phyloP scores from a whole-genome alignment of 37 sponge, comb jelly and placozoan genomes.

The Amphimedon queenslandica region DNA sequence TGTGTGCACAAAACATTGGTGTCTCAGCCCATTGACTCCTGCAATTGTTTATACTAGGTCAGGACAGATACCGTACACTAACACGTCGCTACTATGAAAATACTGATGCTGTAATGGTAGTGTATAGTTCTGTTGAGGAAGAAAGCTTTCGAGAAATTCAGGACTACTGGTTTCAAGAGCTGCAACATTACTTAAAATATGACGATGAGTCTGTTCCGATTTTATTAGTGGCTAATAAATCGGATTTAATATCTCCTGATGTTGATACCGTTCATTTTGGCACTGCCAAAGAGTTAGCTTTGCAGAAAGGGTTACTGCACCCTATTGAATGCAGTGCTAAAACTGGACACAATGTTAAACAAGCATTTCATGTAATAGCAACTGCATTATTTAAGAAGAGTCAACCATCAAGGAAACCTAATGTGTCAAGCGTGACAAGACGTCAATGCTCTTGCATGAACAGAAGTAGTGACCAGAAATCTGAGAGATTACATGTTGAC shows the following conservation, averaged over 20 bases:
- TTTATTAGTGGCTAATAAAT: conserved; percentile 57
- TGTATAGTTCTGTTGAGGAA: conserved; percentile 18
- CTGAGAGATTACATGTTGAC: too few relatives aligned
- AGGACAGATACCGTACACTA: conserved; percentile 55
- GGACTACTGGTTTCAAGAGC: conserved; percentile 46
- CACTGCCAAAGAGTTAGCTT: conserved; percentile 20
- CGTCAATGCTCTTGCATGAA: too few relatives aligned
- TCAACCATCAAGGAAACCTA: conserved; percentile 7
- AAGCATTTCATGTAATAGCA: conserved; percentile 21
- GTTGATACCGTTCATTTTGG: neutral
- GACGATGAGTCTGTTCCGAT: conserved; percentile 38
- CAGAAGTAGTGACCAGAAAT: too few relatives aligned
- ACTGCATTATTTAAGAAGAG: neutral
- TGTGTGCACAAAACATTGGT: neutral
- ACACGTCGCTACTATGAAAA: conserved; percentile 45
- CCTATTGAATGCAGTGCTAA: conserved; percentile 59
- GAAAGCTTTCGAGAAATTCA: conserved; percentile 19
- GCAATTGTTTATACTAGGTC: conserved; percentile 18
- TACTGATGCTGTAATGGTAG: conserved; percentile 42
- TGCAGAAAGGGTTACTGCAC: conserved; percentile 19
- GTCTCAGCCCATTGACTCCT: neutral
- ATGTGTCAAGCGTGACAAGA: neutral
- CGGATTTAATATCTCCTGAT: conserved; percentile 14
- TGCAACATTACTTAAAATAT: conserved; percentile 41
- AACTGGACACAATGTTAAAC: conserved; percentile 35